Evolutionary conservation across 1,140 invertebrate species (phyloP), one percentile per base, ranked within the genome.

Genomic region (Samia ricini): DNA sequence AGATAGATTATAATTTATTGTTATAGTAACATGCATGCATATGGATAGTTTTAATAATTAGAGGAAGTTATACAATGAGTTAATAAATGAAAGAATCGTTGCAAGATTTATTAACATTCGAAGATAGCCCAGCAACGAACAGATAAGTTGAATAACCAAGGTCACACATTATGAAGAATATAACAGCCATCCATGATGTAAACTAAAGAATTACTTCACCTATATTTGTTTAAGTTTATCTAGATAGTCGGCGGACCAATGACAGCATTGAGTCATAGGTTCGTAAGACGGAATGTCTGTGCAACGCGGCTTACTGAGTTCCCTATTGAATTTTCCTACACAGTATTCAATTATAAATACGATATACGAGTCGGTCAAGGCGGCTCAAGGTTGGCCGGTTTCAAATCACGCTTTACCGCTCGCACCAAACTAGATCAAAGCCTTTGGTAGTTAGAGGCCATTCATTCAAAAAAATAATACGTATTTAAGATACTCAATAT

Each of bases 371-470:
- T 62, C 49, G 66, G 67, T 64, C 71, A 72, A 70, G 68, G 71
- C 56, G 61, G 63, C n/a, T 58, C 68, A 73, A 73, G 71, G 68
- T 66, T 68, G 62, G 26, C 68, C 6, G 33, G 51, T 67, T 69
- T 66, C 51, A 61, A 49, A 51, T 56, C 55, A 49, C 51, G 57
- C n/a, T 33, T 36, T 7, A 57, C 10, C n/a, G 7, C 24, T 18
- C 10, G 20, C 3, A 26, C n/a, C 56, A 21, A 36, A 33, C 8
- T 19, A 42, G 56, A 36, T 57, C 56, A 55, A 55, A 55, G 52
- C 52, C 52, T 55, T 55, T 55, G 18, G 22, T 19, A 15, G 21
- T 55, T 55, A 50, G 52, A 55, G 52, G 52, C 19, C 22, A 12
- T 55, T 22, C 22, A 55, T 52, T 55, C 7, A 22, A n/a, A 55